These are phyloP conservation scores for Strigamia transsilvanica DNA, from an alignment of 2,888 invertebrate genomes.

Conservation along the genomic window DNA sequence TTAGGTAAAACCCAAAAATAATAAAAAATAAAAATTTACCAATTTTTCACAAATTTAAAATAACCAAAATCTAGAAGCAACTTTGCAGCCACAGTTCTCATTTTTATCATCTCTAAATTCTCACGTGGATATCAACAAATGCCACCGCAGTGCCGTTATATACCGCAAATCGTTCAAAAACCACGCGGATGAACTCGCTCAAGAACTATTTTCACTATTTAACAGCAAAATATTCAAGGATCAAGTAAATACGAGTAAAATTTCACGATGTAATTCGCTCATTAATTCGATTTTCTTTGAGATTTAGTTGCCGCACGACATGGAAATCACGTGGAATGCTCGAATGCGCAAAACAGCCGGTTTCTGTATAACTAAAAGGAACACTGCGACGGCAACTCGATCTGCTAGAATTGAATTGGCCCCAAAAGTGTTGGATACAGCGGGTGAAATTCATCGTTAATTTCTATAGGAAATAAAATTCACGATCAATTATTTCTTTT, in stretches of 20 bases:
- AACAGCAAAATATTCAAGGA: constrained; percentile 18
- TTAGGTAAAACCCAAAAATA: not conserved
- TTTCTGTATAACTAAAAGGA: not conserved
- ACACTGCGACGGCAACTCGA: not conserved
- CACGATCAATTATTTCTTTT: constrained; percentile 60
- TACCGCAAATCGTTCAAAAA: constrained; percentile 15
- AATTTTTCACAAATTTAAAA: not conserved
- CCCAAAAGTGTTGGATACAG: not conserved
- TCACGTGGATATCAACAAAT: not conserved
- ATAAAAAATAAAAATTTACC: not conserved
- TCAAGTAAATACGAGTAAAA: not conserved
- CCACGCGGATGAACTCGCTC: not conserved
- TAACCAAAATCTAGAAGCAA: not conserved
- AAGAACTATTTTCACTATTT: not conserved
- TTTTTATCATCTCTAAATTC: constrained; percentile 17
- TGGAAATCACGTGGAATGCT: constrained; percentile 50
- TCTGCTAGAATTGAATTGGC: constrained; percentile 7
- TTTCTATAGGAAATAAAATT: not conserved
- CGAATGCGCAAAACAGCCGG: constrained; percentile 50
- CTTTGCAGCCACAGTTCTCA: not conserved
- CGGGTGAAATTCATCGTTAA: not conserved
- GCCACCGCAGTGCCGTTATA: not conserved
- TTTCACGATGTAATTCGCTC: not conserved
- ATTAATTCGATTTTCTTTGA: not conserved
- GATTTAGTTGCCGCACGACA: constrained; percentile 1